phyloP scores from a whole-genome alignment of 2,888 invertebrate species.

The Acrobasis repandana region DNA sequence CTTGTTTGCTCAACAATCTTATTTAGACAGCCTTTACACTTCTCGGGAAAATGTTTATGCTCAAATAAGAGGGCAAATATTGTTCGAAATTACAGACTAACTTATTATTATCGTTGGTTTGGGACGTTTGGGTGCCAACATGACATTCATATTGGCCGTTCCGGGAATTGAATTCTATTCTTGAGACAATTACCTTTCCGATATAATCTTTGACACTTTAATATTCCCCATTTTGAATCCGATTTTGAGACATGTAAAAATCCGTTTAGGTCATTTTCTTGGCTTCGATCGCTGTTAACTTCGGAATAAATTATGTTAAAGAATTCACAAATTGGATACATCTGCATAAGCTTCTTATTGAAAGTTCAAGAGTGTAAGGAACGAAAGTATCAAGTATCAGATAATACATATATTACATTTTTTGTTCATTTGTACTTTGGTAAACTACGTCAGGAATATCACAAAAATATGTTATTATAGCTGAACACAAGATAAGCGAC shows the following conservation, averaged over 20 bases:
- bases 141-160: neutral
- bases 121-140: neutral
- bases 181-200: neutral
- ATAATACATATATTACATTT: no score
- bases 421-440: no score
- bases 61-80: neutral
- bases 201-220: neutral
- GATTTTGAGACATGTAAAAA: neutral
- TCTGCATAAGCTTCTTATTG: constrained; percentile 5
- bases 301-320: constrained; percentile 13
- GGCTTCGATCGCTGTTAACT: constrained; percentile 6
- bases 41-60: neutral
- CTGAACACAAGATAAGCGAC: no score
- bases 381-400: neutral
- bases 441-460: neutral
- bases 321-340: neutral
- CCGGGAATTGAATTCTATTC: neutral
- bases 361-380: constrained; percentile 1
- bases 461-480: neutral
- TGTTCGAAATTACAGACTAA: neutral
- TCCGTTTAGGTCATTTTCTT: neutral
- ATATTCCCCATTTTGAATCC: neutral
- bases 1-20: neutral
- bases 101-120: neutral
- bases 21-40: neutral